A percentile compares a stretch with the other conserved stretches of the same genome.
These are phyloP conservation scores for Onchidella celtica DNA, from an alignment of 2,888 invertebrate genomes.

Conservation along the genomic window DNA sequence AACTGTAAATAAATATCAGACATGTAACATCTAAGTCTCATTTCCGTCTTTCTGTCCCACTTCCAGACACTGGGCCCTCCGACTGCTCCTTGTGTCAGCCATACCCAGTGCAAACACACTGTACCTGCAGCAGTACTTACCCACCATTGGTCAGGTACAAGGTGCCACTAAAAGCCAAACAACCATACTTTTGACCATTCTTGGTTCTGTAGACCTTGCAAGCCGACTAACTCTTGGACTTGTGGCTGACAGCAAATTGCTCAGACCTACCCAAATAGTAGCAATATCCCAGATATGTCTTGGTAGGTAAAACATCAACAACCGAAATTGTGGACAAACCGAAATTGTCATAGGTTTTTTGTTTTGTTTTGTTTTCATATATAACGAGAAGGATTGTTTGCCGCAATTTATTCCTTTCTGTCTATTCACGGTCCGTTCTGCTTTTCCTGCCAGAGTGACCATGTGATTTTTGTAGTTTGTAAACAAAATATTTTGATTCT, in stretches of 20 bases:
- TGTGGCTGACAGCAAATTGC: constrained; percentile 44
- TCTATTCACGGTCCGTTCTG: no score
- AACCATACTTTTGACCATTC: constrained; percentile 43
- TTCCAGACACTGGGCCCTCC: constrained; percentile 26
- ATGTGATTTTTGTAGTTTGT: no score
- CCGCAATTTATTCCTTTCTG: no score
- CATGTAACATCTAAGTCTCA: no score
- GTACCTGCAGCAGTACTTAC: constrained; percentile 31
- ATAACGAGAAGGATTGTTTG: no score
- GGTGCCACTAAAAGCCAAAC: constrained; percentile 27
- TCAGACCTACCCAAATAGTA: constrained; percentile 48
- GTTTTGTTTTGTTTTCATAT: no score
- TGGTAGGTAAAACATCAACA: no score
- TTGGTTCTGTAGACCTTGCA: constrained; percentile 45
- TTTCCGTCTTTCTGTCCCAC: background rate
- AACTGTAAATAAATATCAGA: no score
- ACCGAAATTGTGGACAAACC: no score
- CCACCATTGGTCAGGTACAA: constrained; percentile 33
- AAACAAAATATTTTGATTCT: no score
- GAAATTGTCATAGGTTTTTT: no score
- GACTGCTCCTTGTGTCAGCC: background rate
- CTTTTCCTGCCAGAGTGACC: no score
- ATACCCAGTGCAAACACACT: constrained; percentile 13
- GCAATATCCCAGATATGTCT: constrained; percentile 32
- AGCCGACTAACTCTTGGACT: constrained; percentile 43